phyloP scores from a whole-genome alignment of 2,113 vertebrate genomes.

The Dromaius novaehollandiae region DNA sequence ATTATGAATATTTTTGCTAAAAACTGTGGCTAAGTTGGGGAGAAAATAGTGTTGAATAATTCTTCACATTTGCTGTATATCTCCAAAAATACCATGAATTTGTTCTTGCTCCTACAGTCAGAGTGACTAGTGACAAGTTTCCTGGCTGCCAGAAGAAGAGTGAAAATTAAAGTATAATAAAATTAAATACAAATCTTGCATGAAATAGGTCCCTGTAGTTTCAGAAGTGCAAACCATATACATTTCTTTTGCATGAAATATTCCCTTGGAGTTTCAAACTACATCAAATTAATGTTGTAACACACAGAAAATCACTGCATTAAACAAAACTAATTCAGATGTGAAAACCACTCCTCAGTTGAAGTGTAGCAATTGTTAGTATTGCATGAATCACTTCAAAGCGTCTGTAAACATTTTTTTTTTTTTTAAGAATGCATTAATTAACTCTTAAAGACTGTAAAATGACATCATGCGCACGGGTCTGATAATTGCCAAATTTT shows the following conservation, averaged over 20 bases:
- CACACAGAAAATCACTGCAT: not conserved
- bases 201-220: not conserved
- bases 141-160: not conserved
- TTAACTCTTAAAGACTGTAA: not conserved
- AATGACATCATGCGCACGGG: not conserved
- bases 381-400: not conserved
- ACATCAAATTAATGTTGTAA: not conserved
- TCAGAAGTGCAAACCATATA: not conserved
- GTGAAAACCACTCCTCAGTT: not conserved
- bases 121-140: not conserved
- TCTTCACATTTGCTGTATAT: not conserved
- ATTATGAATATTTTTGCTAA: not conserved
- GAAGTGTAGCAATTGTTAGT: not conserved
- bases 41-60: not conserved
- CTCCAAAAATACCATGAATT: not conserved
- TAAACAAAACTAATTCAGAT: conserved; percentile 3
- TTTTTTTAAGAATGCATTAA: not conserved
- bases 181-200: not conserved
- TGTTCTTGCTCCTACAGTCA: not conserved
- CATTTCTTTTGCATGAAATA: not conserved
- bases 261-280: not conserved
- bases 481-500: not conserved
- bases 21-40: not conserved
- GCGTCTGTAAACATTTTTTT: not conserved
- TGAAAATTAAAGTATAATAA: conserved; percentile 8